These are phyloP conservation scores for Porites lobata DNA, from an alignment of 92 coral and sea anemone species.

Conservation along the genomic window DNA sequence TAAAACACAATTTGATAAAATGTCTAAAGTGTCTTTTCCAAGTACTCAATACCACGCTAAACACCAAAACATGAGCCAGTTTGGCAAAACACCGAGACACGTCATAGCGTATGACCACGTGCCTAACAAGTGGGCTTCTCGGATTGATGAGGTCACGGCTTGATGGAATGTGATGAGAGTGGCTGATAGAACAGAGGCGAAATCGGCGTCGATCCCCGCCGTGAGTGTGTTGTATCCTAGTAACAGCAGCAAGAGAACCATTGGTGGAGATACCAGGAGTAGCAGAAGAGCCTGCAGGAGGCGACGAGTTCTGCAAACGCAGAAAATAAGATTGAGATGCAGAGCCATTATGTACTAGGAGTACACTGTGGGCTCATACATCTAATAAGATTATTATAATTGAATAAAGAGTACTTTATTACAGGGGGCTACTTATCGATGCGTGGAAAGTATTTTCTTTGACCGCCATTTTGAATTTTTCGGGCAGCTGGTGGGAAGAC, in stretches of 20 bases:
- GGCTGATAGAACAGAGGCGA: conserved; percentile 36
- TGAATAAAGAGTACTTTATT: too few species aligned
- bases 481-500: too few species aligned
- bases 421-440: too few species aligned
- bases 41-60: conserved; percentile 61
- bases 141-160: conserved; percentile 74
- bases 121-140: conserved; percentile 87
- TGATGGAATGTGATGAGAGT: conserved; percentile 64
- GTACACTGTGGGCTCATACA: neutral
- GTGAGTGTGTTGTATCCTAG: conserved; percentile 72
- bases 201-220: conserved; percentile 48
- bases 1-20: neutral
- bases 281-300: conserved; percentile 72
- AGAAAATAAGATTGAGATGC: neutral
- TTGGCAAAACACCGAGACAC: conserved; percentile 83
- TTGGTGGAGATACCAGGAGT: conserved; percentile 86
- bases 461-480: too few species aligned
- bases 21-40: neutral
- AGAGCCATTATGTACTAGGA: neutral
- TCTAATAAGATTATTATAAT: too few species aligned
- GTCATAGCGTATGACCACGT: conserved; percentile 87
- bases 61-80: conserved; percentile 98
- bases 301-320: conserved; percentile 82
- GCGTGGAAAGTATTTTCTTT: too few species aligned
- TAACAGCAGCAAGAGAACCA: conserved; percentile 69